Conservation (phyloP, 2,888 invertebrate species). For the Oasisia sp. region DNA sequence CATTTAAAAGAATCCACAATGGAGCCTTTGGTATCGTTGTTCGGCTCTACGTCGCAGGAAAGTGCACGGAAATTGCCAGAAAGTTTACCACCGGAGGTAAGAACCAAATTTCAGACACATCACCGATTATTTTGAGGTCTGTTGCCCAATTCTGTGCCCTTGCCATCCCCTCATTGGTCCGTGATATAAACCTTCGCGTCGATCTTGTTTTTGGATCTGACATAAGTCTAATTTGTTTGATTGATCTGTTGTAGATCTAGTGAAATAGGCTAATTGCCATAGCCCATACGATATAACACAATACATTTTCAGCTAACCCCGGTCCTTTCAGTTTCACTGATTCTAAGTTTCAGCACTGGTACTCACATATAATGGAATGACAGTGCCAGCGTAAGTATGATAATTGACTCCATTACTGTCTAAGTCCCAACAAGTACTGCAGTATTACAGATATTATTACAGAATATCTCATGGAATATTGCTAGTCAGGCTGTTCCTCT, state of each 20-base stretch:
- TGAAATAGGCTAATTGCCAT: not conserved
- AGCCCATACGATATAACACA: no score
- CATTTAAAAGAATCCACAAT: conserved; percentile 65
- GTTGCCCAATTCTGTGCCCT: not conserved
- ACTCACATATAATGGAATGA: no score
- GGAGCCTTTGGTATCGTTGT: conserved; percentile 86
- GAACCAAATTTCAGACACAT: conserved; percentile 19
- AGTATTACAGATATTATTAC: not conserved
- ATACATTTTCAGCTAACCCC: no score
- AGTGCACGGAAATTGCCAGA: conserved; percentile 46
- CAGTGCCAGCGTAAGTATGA: not conserved
- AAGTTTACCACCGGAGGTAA: conserved; percentile 60
- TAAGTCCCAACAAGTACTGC: not conserved
- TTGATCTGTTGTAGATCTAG: not conserved
- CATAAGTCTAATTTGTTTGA: not conserved
- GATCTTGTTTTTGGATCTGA: conserved; percentile 6
- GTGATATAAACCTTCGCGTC: not conserved
- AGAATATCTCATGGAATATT: no score
- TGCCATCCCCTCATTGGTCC: not conserved
- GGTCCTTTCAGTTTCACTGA: not conserved
- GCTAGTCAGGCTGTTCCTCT: not conserved
- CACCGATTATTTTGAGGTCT: not conserved
- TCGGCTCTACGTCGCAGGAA: conserved; percentile 73
- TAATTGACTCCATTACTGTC: not conserved
- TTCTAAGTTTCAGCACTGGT: not conserved